A percentile compares a stretch with the other conserved stretches of the same genome.
Conservation (phyloP, 2,888 invertebrate genomes). For the Campaea margaritaria region DNA sequence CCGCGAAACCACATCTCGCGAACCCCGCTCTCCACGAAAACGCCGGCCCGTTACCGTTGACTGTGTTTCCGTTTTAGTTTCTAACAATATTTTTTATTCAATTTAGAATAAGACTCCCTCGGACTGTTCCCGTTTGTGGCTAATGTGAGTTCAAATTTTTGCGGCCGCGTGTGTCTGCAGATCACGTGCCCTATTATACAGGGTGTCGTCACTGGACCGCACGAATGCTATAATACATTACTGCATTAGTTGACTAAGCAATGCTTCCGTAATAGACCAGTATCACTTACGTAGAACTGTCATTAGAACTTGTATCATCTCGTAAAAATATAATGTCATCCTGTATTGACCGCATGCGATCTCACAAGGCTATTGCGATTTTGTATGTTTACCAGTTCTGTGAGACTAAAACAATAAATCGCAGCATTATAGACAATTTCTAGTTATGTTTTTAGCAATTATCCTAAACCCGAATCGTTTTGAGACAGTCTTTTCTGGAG, state of each 20-base stretch:
- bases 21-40: constrained; percentile 52
- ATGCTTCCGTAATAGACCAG: constrained; percentile 59
- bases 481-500: constrained; percentile 52
- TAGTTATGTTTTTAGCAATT: constrained; percentile 50
- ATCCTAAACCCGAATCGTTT: constrained; percentile 47
- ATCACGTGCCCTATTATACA: constrained; percentile 78
- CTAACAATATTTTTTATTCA: constrained; percentile 46
- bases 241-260: constrained; percentile 66
- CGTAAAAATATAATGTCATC: constrained; percentile 55
- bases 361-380: constrained; percentile 55
- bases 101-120: constrained; percentile 61
- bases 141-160: constrained; percentile 77
- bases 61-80: constrained; percentile 56
- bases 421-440: constrained; percentile 42
- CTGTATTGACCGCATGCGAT: constrained; percentile 65
- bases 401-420: constrained; percentile 44
- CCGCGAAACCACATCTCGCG: constrained; percentile 68
- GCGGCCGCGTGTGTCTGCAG: constrained; percentile 66
- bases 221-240: constrained; percentile 59
- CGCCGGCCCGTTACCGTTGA: constrained; percentile 65
- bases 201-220: constrained; percentile 73
- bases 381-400: constrained; percentile 39
- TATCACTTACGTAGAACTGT: constrained; percentile 48
- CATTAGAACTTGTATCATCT: constrained; percentile 50
- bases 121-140: constrained; percentile 77